Evolutionary conservation across 2,797 vertebrate species (phyloP), one percentile per base, ranked within the genome.

Genomic region (Chaenodraco wilsoni): DNA sequence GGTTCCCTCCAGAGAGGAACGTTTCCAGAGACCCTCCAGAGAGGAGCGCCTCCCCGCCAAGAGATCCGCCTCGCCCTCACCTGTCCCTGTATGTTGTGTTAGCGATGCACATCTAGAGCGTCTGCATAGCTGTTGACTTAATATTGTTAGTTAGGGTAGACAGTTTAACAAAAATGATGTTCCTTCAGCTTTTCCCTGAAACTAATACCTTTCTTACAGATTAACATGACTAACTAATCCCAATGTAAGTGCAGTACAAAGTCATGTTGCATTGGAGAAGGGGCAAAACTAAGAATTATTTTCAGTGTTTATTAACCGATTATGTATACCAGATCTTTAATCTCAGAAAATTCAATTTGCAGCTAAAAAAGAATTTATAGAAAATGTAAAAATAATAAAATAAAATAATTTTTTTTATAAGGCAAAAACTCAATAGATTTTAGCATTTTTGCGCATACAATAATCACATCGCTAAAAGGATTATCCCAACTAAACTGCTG

Each of bases 11-110:
- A 85, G 79, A 65, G 88, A 91, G 61, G 85, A 90, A 12, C 33
- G 33, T 9, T 9, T 9, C 2, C 33, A 37, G 7, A 37, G 33
- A 9, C 33, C 33, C 6, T 9, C 33, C 6, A 37, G 33, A 37
- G 33, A 37, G 33, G 33, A 37, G 6, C 8, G 33, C 33, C 43
- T 72, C 17, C 86, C 84, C 0, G 55, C 84, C 8, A 89, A 89
- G 78, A 89, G 87, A 89, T 90, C 90, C 0, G 84, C 87, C 7
- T 92, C 90, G 0, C 97, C 97, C 0, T 82, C 96, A 0, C 93
- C 96, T 0, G 52, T 86, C 2, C 93, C 96, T 46, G 98, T 99
- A 94, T 46, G 97, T 95, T 55, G 5, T 46, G 12, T 61, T 55
- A 3, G 19, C 33, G 31, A 23, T 71, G 27, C 51, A 65, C 51